Percentiles rank a stretch among this genome's conserved stretches.
These are phyloP conservation scores for rat (Rattus norvegicus) DNA, from an alignment of 2,113 vertebrate species.

Conservation along the genomic window GRCr8 NC_086025.1:62776001-62776500, in stretches of 20 bases:
- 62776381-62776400: background rate
- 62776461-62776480: background rate
- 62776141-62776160: background rate
- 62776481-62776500: background rate
- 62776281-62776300: background rate
- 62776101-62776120: background rate
- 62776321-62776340: background rate
- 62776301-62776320: background rate
- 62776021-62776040: too few species aligned
- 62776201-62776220: background rate
- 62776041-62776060: background rate
- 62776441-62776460: slow-evolving; percentile 11
- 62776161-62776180: background rate
- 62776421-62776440: background rate
- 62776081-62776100: background rate
- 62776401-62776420: background rate
- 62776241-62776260: background rate
- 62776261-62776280: background rate
- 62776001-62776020: background rate
- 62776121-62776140: background rate
- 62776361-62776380: background rate
- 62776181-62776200: background rate
- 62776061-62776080: background rate
- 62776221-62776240: background rate
- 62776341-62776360: too few species aligned